A percentile compares a stretch with the other conserved stretches of the same genome.
These are phyloP conservation scores for Mus caroli DNA, from an alignment of 2,797 vertebrate genomes.

Conservation along the genomic window DNA sequence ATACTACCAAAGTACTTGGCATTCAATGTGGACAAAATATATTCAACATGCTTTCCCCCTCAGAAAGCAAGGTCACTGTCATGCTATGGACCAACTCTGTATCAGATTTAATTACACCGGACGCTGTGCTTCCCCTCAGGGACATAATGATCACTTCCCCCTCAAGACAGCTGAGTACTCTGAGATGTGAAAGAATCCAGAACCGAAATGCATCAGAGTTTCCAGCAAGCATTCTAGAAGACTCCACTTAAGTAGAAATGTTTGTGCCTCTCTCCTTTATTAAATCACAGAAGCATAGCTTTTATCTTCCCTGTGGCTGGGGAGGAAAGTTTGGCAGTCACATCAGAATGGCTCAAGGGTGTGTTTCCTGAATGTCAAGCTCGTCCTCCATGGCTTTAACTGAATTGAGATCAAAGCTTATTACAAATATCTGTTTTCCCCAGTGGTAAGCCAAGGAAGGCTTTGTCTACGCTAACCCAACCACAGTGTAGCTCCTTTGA, in stretches of 20 bases:
- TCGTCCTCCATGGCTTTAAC: slow-evolving; percentile 48
- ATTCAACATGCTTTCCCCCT: background rate
- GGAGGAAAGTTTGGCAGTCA: slow-evolving; percentile 10
- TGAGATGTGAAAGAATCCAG: background rate
- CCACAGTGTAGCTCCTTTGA: slow-evolving; percentile 47
- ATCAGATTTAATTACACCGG: slow-evolving; percentile 9
- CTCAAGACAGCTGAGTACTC: background rate
- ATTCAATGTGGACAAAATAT: background rate
- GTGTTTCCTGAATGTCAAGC: background rate
- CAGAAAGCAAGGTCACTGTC: background rate
- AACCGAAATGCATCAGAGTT: background rate
- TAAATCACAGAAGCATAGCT: slow-evolving; percentile 58
- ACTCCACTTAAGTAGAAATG: background rate
- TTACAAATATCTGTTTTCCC: slow-evolving; percentile 63
- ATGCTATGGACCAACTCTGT: background rate
- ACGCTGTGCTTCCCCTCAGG: background rate
- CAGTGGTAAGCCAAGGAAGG: background rate
- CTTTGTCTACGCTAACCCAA: slow-evolving; percentile 71
- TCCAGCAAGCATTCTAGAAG: slow-evolving; percentile 7
- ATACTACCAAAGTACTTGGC: background rate
- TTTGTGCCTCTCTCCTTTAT: background rate
- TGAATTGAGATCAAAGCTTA: slow-evolving; percentile 56
- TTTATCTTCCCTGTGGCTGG: slow-evolving; percentile 36
- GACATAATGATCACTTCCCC: background rate
- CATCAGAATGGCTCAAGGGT: slow-evolving; percentile 26